These are phyloP conservation scores for Drosophila phalerata DNA, from an alignment of 2,888 invertebrate genomes.

Conservation along the genomic window DNA sequence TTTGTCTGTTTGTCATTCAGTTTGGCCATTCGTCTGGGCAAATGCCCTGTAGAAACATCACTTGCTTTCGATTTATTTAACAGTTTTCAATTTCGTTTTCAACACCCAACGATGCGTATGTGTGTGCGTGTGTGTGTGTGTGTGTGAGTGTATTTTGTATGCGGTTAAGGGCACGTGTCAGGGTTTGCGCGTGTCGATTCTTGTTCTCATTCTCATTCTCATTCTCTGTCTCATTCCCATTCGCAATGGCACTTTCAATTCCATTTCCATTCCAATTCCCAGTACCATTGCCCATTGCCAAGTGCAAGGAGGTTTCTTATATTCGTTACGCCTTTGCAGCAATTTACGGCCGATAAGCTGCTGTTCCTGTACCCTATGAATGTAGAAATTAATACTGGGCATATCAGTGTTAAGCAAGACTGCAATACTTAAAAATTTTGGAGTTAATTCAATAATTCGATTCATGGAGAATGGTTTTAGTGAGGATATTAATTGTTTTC, in stretches of 20 bases:
- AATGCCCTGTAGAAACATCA: constrained; percentile 47
- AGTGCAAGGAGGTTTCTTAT: constrained; percentile 60
- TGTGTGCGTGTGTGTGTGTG: neutral
- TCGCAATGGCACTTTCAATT: constrained; percentile 30
- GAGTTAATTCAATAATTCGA: too few relatives aligned
- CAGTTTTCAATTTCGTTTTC: constrained; percentile 80
- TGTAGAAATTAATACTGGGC: neutral
- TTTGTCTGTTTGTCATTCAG: constrained; percentile 39
- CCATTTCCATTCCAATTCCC: constrained; percentile 39
- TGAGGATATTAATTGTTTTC: too few relatives aligned
- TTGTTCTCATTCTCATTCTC: constrained; percentile 25
- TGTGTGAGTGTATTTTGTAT: constrained; percentile 39
- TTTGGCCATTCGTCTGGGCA: constrained; percentile 46
- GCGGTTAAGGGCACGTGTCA: constrained; percentile 73
- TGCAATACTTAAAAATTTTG: neutral
- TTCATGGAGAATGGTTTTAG: too few relatives aligned
- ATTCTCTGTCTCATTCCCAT: constrained; percentile 12
- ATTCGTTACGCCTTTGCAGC: constrained; percentile 57
- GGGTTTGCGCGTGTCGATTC: constrained; percentile 66
- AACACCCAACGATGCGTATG: constrained; percentile 50
- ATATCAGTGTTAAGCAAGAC: neutral
- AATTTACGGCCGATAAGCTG: constrained; percentile 72
- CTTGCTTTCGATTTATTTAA: constrained; percentile 76
- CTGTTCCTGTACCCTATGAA: constrained; percentile 10
- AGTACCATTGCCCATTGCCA: constrained; percentile 54